Percentiles rank a stretch among this genome's conserved stretches.
These are phyloP conservation scores for Teleopsis dalmanni DNA, from an alignment of 1,140 invertebrate genomes.

Conservation along the genomic window DNA sequence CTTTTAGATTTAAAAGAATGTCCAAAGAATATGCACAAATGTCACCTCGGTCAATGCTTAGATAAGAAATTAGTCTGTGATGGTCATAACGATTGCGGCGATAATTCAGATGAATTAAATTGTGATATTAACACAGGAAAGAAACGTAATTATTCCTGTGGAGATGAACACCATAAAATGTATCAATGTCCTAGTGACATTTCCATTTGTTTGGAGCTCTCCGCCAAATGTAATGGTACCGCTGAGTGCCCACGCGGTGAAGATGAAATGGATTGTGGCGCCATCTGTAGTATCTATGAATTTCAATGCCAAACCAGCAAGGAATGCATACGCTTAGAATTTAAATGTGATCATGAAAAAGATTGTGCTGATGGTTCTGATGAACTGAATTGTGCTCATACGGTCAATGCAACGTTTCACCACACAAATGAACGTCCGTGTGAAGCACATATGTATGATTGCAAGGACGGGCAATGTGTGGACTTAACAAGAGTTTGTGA, in stretches of 20 bases:
- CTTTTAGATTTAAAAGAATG: conserved; percentile 23
- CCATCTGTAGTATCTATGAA: conserved; percentile 46
- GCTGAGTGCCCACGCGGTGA: conserved; percentile 62
- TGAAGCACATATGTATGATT: conserved; percentile 35
- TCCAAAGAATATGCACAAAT: conserved; percentile 40
- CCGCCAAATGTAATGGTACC: conserved; percentile 57
- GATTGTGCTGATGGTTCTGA: conserved; percentile 61
- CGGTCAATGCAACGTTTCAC: conserved; percentile 4
- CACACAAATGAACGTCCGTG: conserved; percentile 15
- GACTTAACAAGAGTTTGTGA: conserved; percentile 52
- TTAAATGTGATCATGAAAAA: conserved; percentile 59
- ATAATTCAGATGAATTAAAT: conserved; percentile 48
- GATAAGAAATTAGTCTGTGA: conserved; percentile 46
- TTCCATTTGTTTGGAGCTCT: conserved; percentile 46
- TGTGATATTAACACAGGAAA: conserved; percentile 25
- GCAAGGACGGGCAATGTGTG: conserved; percentile 51
- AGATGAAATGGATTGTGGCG: conserved; percentile 53
- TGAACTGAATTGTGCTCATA: conserved; percentile 52
- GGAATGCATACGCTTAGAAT: conserved; percentile 51
- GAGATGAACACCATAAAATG: conserved; percentile 11
- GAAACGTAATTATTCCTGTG: conserved; percentile 21
- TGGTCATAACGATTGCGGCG: conserved; percentile 48
- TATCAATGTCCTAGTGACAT: conserved; percentile 54
- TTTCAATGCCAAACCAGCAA: conserved; percentile 48
- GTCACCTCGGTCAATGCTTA: conserved; percentile 48